Conservation (phyloP, 2,888 invertebrate genomes). For the Tachina lurida region DNA sequence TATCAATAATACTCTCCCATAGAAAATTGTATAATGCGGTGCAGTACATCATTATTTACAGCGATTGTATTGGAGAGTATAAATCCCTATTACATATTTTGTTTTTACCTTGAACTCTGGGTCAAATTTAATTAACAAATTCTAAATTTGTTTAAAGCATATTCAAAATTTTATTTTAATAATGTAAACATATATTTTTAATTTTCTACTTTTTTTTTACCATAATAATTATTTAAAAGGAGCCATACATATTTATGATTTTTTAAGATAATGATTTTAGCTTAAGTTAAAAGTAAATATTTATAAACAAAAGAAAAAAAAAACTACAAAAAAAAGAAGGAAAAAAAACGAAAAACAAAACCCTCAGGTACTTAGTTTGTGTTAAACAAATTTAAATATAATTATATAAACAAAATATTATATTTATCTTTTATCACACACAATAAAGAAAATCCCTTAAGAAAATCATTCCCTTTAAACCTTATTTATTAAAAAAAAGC, state of each 20-base stretch:
- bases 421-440: slow-evolving; percentile 51
- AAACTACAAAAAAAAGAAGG: slow-evolving; percentile 51
- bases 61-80: not conserved
- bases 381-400: slow-evolving; percentile 70
- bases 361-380: slow-evolving; percentile 83
- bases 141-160: slow-evolving; percentile 58
- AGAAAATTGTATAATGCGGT: not conserved
- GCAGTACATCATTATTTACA: not conserved
- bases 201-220: slow-evolving; percentile 47
- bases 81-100: not conserved
- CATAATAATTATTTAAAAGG: slow-evolving; percentile 69
- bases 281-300: slow-evolving; percentile 43
- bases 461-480: slow-evolving; percentile 40
- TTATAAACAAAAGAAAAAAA: slow-evolving; percentile 42
- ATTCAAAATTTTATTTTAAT: slow-evolving; percentile 41
- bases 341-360: slow-evolving; percentile 73
- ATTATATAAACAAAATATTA: slow-evolving; percentile 45
- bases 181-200: slow-evolving; percentile 16
- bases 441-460: slow-evolving; percentile 50
- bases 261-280: slow-evolving; percentile 48
- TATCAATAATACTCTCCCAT: slow-evolving; percentile 11
- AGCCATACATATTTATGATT: slow-evolving; percentile 69
- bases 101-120: slow-evolving; percentile 26
- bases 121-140: slow-evolving; percentile 44
- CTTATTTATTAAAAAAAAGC: slow-evolving; percentile 56